Evolutionary conservation across 2,888 invertebrate genomes (phyloP).

Genomic region (Netelia inedita): DNA sequence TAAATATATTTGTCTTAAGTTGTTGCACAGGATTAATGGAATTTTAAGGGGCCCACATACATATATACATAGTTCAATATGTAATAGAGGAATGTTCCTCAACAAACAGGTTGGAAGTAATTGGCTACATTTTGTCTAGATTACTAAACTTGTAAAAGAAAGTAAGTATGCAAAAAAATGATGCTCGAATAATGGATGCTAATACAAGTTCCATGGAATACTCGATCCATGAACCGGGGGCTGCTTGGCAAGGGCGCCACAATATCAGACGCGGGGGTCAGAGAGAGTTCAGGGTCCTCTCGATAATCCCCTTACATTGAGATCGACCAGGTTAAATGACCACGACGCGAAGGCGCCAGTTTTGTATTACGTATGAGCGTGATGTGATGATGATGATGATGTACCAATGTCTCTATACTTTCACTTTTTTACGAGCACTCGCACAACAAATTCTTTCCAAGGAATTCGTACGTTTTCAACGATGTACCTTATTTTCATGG

Average conservation of each 20-base stretch:
- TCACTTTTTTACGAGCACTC: background rate
- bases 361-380: background rate
- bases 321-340: conserved; percentile 68
- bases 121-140: too few relatives aligned
- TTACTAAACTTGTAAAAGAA: too few relatives aligned
- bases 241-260: conserved; percentile 8
- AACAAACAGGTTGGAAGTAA: too few relatives aligned
- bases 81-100: too few relatives aligned
- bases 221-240: conserved; percentile 36
- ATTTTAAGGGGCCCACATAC: too few relatives aligned
- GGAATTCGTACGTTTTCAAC: background rate
- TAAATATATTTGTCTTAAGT: too few relatives aligned
- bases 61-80: too few relatives aligned
- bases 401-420: background rate
- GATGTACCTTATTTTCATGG: background rate
- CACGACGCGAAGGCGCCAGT: conserved; percentile 23
- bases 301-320: conserved; percentile 69
- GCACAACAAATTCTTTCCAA: background rate
- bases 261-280: conserved; percentile 54
- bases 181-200: conserved; percentile 20
- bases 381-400: background rate
- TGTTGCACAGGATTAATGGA: too few relatives aligned
- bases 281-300: conserved; percentile 68
- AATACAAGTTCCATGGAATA: conserved; percentile 17
- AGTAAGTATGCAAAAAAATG: background rate